These are phyloP conservation scores for Probaryconus sp. DNA, from an alignment of 1,140 invertebrate species.

Conservation along the genomic window DNA sequence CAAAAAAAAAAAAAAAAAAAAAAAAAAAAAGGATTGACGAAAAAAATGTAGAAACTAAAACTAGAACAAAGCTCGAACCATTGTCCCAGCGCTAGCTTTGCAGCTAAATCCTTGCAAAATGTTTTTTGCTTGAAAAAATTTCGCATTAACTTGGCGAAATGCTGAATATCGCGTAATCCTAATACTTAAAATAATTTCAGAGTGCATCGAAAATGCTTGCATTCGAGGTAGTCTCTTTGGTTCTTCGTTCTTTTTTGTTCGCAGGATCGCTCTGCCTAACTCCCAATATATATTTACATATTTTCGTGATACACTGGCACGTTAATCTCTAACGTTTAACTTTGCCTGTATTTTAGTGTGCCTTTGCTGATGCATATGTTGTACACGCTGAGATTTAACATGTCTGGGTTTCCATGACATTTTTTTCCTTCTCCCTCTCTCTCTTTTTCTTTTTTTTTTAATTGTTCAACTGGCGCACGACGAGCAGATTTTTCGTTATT, in stretches of 20 bases:
- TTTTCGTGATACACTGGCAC: conserved; percentile 69
- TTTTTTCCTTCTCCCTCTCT: no score
- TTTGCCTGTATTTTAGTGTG: conserved; percentile 3
- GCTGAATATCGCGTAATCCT: not conserved
- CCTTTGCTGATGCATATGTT: conserved; percentile 10
- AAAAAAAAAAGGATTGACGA: no score
- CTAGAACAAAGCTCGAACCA: no score
- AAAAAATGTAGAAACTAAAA: no score
- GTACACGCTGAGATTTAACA: conserved; percentile 67
- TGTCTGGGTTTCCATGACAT: conserved; percentile 53
- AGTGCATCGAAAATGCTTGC: not conserved
- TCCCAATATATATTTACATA: conserved; percentile 68
- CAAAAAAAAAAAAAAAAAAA: no score
- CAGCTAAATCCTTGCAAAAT: no score
- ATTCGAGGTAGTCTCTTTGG: no score
- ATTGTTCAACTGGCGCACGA: conserved; percentile 52
- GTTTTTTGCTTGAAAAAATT: not conserved
- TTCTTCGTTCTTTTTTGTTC: no score
- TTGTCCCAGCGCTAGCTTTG: no score
- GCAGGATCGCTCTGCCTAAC: not conserved
- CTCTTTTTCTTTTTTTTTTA: no score
- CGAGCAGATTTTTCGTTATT: conserved; percentile 40
- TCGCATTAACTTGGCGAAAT: not conserved
- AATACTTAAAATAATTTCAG: conserved; percentile 16
- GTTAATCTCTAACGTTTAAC: conserved; percentile 66